Evolutionary conservation across 2,113 vertebrate genomes (phyloP).

Genomic region (Morone saxatilis): DNA sequence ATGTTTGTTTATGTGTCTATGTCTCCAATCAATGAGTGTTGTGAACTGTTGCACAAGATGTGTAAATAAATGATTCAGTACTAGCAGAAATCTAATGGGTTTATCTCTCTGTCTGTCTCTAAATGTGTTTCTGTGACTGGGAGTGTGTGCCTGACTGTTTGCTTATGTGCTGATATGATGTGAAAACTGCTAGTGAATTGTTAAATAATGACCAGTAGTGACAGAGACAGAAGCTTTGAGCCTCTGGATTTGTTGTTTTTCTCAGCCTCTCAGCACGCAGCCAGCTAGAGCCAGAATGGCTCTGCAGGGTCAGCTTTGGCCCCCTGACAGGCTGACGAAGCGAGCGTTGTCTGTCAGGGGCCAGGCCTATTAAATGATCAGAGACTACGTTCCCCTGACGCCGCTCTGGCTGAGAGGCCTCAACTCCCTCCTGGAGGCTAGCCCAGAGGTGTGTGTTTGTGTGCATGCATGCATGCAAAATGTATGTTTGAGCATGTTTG

Average conservation of each 20-base stretch:
- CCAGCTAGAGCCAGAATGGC: slow-evolving; percentile 58
- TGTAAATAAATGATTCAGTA: slow-evolving; percentile 53
- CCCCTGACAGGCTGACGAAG: slow-evolving; percentile 73
- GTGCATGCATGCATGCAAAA: slow-evolving; percentile 54
- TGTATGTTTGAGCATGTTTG: slow-evolving; percentile 37
- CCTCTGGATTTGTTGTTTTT: slow-evolving; percentile 48
- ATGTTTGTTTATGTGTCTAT: slow-evolving; percentile 52
- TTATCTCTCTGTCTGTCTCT: slow-evolving; percentile 5
- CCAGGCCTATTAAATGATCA: slow-evolving; percentile 79
- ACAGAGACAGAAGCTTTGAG: slow-evolving; percentile 48
- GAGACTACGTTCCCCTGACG: slow-evolving; percentile 66
- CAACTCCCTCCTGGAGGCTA: slow-evolving; percentile 55
- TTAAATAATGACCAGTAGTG: slow-evolving; percentile 61
- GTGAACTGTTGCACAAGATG: slow-evolving; percentile 38
- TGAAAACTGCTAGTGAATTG: slow-evolving; percentile 37
- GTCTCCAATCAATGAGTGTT: slow-evolving; percentile 60
- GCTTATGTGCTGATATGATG: slow-evolving; percentile 4
- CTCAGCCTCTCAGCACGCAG: slow-evolving; percentile 58
- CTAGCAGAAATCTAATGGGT: slow-evolving; percentile 47
- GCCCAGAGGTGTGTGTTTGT: slow-evolving; percentile 62
- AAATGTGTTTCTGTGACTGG: slow-evolving; percentile 10
- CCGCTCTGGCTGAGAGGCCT: slow-evolving; percentile 64
- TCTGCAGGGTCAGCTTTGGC: slow-evolving; percentile 70
- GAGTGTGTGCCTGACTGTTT: slow-evolving; percentile 10
- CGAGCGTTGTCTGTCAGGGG: slow-evolving; percentile 63